phyloP scores from a whole-genome alignment of 2,113 vertebrate species.

The Ploceus nigricollis region DNA sequence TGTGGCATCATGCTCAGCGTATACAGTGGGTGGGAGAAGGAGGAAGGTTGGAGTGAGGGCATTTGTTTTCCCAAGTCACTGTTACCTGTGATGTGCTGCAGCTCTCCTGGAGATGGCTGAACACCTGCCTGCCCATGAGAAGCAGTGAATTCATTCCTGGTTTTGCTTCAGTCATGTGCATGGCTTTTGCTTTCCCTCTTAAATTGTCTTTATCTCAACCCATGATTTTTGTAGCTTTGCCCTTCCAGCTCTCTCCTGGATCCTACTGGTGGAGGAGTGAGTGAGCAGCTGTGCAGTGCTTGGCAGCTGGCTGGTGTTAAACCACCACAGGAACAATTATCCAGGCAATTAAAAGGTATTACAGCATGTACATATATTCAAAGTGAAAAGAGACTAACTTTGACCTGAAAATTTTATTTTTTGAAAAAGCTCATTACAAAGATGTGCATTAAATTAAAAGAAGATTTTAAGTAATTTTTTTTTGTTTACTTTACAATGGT shows the following conservation, averaged over 20 bases:
- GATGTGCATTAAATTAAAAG: not conserved
- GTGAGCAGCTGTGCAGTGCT: not conserved
- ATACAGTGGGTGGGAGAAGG: not conserved
- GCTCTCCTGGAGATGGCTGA: not conserved
- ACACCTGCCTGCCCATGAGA: not conserved
- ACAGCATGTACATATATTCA: not conserved
- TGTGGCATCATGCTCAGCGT: not conserved
- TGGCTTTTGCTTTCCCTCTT: not conserved
- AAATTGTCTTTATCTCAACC: not conserved
- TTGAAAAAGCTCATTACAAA: not conserved
- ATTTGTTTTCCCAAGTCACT: not conserved
- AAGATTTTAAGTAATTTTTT: not conserved
- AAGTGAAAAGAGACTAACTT: not conserved
- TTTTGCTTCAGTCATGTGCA: not conserved
- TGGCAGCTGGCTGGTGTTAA: not conserved
- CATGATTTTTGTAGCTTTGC: not conserved
- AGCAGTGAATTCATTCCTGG: not conserved
- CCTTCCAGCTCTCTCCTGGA: not conserved
- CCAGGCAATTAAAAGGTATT: not conserved
- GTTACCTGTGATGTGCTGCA: not conserved
- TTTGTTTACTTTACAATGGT: not conserved
- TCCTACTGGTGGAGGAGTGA: not conserved
- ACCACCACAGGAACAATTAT: not conserved
- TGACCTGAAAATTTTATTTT: not conserved
- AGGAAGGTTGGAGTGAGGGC: not conserved